phyloP scores from a whole-genome alignment of 2,797 vertebrate genomes.

The Xenopus petersii region DNA sequence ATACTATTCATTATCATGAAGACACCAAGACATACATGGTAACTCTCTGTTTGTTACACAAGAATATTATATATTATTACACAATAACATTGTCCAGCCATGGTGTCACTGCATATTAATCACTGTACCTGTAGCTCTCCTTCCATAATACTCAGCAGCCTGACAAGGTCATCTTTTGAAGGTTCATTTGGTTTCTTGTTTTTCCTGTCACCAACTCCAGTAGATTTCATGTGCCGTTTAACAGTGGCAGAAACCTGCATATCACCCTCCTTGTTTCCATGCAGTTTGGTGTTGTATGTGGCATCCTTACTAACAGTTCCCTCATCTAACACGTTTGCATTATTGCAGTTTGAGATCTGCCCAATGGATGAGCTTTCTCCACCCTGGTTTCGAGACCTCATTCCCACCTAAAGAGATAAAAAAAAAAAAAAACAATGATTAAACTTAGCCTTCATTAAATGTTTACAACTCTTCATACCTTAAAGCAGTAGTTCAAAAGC shows the following conservation, averaged over 20 bases:
- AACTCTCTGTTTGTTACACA: too few species aligned
- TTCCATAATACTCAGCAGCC: constrained; percentile 91
- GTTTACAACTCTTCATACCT: too few species aligned
- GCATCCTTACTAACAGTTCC: constrained; percentile 68
- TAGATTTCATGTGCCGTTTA: constrained; percentile 69
- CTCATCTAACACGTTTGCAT: constrained; percentile 67
- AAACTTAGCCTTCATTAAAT: too few species aligned
- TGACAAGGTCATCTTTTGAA: constrained; percentile 81
- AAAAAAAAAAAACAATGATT: constrained; percentile 5
- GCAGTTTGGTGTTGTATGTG: constrained; percentile 75
- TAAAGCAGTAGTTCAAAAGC: too few species aligned
- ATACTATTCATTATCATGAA: too few species aligned
- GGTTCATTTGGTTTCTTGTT: constrained; percentile 70
- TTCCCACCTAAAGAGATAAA: constrained; percentile 70
- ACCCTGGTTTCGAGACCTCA: constrained; percentile 85
- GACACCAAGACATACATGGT: too few species aligned
- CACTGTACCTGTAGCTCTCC: constrained; percentile 89
- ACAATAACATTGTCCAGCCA: too few species aligned
- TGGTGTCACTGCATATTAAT: too few species aligned
- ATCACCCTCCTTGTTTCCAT: constrained; percentile 71
- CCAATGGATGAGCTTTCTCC: constrained; percentile 73
- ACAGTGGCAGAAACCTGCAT: constrained; percentile 74
- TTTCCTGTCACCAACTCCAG: constrained; percentile 57
- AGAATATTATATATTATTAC: too few species aligned
- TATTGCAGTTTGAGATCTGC: constrained; percentile 72